Evolutionary conservation across 2,888 invertebrate genomes (phyloP).

Genomic region (Cephus rjabovi): DNA sequence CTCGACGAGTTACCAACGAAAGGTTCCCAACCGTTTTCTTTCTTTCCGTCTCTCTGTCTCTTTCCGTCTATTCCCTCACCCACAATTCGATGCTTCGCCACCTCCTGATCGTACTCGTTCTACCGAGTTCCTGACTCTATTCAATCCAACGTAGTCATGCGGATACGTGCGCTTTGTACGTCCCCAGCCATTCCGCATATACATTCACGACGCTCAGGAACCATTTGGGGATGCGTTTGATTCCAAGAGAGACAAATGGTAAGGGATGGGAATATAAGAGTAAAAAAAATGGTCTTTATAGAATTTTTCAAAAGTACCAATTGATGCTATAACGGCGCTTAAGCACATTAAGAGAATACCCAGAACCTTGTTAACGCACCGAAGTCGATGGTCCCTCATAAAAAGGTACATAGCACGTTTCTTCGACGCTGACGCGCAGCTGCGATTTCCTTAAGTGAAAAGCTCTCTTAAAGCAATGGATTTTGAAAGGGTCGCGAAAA

Average conservation of each 20-base stretch:
- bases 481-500: not conserved
- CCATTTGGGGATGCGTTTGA: not conserved
- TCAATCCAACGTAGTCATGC: not conserved
- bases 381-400: not conserved
- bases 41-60: not conserved
- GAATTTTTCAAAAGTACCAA: not conserved
- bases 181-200: too few relatives aligned
- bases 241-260: not conserved
- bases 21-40: not conserved
- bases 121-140: not conserved
- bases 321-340: not conserved
- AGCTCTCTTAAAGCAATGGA: not conserved
- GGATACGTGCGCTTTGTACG: not conserved
- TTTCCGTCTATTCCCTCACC: not conserved
- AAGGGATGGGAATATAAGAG: not conserved
- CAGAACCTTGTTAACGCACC: not conserved
- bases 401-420: not conserved
- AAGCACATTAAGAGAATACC: not conserved
- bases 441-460: not conserved
- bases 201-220: too few relatives aligned
- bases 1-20: not conserved
- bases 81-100: not conserved
- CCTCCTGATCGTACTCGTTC: not conserved
- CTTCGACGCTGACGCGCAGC: not conserved
- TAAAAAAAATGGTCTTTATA: not conserved